phyloP scores from a whole-genome alignment of 2,797 vertebrate genomes.

The Smutsia gigantea region DNA sequence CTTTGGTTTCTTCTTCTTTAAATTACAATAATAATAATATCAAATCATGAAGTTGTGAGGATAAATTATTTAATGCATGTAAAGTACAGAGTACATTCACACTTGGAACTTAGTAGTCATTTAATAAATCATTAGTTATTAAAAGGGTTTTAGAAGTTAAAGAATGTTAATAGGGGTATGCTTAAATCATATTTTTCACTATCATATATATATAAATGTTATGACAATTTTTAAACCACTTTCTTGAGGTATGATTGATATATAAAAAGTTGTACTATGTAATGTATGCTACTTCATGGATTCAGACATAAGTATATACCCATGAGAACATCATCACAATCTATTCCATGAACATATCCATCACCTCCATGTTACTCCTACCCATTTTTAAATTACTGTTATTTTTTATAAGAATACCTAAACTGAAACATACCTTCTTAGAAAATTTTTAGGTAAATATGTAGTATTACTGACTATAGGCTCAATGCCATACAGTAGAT shows the following conservation, averaged over 20 bases:
- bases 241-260: neutral
- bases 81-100: neutral
- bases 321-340: neutral
- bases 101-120: neutral
- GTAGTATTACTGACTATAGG: neutral
- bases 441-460: neutral
- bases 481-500: neutral
- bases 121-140: neutral
- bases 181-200: neutral
- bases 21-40: neutral
- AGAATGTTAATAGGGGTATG: neutral
- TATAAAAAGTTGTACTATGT: neutral
- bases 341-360: neutral
- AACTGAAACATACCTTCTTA: neutral
- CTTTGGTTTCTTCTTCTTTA: neutral
- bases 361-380: neutral
- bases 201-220: neutral
- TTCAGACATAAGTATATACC: neutral
- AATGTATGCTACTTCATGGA: neutral
- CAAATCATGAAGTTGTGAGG: neutral
- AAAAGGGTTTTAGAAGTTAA: neutral
- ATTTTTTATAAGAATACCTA: neutral
- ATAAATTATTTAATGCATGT: neutral
- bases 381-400: neutral
- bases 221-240: neutral